phyloP scores from a whole-genome alignment of 2,888 invertebrate species.

The Cataglyphis altisquamis region DNA sequence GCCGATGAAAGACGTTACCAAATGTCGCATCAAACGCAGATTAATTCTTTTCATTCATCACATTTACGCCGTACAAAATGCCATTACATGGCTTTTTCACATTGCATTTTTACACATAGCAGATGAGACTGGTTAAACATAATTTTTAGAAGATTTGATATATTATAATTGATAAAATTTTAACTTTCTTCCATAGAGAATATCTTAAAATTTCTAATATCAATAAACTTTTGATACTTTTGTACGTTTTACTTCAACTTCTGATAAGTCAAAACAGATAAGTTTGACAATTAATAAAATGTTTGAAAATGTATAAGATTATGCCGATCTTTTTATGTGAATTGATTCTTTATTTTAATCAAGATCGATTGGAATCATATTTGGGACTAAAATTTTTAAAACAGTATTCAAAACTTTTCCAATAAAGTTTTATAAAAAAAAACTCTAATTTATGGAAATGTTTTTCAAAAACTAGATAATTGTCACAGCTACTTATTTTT shows the following conservation, averaged over 20 bases:
- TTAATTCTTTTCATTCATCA: slow-evolving; percentile 40
- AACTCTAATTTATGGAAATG: neutral
- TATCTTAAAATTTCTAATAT: no score
- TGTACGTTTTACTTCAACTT: neutral
- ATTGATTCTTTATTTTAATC: neutral
- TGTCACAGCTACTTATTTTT: neutral
- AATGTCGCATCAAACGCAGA: slow-evolving; percentile 42
- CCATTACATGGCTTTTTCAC: slow-evolving; percentile 4
- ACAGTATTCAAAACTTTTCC: neutral
- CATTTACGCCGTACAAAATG: slow-evolving; percentile 29
- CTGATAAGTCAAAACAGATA: neutral
- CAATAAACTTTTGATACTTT: neutral
- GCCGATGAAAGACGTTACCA: slow-evolving; percentile 51
- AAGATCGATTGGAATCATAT: neutral
- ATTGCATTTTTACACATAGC: slow-evolving; percentile 19
- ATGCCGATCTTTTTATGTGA: neutral
- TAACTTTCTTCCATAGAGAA: no score
- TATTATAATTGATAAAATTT: neutral
- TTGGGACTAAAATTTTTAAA: neutral
- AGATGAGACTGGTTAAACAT: slow-evolving; percentile 4
- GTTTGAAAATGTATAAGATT: neutral
- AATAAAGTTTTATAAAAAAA: neutral
- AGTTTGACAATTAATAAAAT: neutral
- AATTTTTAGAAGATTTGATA: slow-evolving; percentile 10
- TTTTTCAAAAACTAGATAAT: slow-evolving; percentile 1